These are phyloP conservation scores for Rotaria sp. DNA, from an alignment of 2,888 invertebrate genomes.

Conservation along the genomic window DNA sequence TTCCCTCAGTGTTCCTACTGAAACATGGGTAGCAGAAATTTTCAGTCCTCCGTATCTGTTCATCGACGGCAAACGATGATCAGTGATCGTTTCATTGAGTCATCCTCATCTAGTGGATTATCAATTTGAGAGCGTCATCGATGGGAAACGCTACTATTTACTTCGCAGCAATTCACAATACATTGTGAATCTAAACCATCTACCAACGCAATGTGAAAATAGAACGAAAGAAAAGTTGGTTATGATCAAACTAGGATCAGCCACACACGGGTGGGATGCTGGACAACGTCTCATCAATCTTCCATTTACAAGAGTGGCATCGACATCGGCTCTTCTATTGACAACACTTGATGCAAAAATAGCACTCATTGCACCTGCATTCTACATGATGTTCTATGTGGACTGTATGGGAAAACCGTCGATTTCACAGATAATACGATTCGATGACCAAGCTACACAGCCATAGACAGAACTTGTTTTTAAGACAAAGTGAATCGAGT, in stretches of 20 bases:
- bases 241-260: background rate
- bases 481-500: too few species aligned
- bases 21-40: slow-evolving; percentile 13
- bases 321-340: rapidly evolving
- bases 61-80: background rate
- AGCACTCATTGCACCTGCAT: background rate
- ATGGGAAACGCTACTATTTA: background rate
- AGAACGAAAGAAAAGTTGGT: background rate
- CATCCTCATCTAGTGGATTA: background rate
- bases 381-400: background rate
- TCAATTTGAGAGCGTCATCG: background rate
- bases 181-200: background rate
- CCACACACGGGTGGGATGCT: background rate
- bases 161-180: background rate
- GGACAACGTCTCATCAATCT: background rate
- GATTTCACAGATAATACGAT: background rate
- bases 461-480: too few species aligned
- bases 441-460: background rate
- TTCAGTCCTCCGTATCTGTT: background rate
- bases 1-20: background rate
- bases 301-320: background rate
- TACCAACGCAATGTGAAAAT: background rate
- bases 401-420: background rate
- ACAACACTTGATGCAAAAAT: background rate
- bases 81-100: too few species aligned